A percentile compares a stretch with the other conserved stretches of the same genome.
phyloP scores from a whole-genome alignment of 2,888 invertebrate genomes.

The Drosophila pegasa region DNA sequence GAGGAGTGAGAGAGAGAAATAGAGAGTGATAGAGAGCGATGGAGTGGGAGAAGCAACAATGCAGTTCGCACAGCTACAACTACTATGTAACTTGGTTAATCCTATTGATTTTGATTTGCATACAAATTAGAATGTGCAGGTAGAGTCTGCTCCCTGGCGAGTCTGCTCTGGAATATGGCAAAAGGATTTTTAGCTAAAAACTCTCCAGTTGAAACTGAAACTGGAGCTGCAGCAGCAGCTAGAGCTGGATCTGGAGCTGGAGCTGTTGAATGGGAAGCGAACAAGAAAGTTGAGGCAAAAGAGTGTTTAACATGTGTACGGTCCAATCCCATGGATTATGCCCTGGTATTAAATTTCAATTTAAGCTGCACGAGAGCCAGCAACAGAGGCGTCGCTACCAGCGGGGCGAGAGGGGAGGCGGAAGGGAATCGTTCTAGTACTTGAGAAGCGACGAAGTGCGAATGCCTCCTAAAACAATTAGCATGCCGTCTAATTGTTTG shows the following conservation, averaged over 20 bases:
- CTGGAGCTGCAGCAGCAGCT: constrained; percentile 4
- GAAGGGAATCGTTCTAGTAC: constrained; percentile 20
- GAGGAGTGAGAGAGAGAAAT: constrained; percentile 9
- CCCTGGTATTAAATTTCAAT: constrained; percentile 80
- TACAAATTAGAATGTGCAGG: constrained; percentile 72
- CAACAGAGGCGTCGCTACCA: constrained; percentile 1
- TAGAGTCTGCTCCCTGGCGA: constrained; percentile 21
- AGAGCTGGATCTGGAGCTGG: background rate
- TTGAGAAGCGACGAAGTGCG: constrained; percentile 74
- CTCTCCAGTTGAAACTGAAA: constrained; percentile 16
- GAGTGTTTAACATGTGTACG: constrained; percentile 78
- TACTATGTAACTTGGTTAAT: constrained; percentile 75
- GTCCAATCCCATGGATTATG: constrained; percentile 72
- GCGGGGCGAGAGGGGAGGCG: background rate
- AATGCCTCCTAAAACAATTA: constrained; percentile 77
- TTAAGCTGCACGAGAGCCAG: constrained; percentile 66
- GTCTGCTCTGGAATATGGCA: constrained; percentile 51
- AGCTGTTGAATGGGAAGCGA: constrained; percentile 20
- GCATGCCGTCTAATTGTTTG: constrained; percentile 74
- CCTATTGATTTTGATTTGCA: constrained; percentile 82
- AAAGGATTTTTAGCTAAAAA: constrained; percentile 63
- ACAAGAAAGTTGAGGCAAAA: constrained; percentile 56
- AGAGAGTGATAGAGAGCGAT: constrained; percentile 5
- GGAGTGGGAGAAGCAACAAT: constrained; percentile 36
- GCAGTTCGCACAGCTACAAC: constrained; percentile 28